Percentiles rank a stretch among this genome's conserved stretches.
phyloP scores from a whole-genome alignment of 2,888 invertebrate species.

The Hydriomena furcata region DNA sequence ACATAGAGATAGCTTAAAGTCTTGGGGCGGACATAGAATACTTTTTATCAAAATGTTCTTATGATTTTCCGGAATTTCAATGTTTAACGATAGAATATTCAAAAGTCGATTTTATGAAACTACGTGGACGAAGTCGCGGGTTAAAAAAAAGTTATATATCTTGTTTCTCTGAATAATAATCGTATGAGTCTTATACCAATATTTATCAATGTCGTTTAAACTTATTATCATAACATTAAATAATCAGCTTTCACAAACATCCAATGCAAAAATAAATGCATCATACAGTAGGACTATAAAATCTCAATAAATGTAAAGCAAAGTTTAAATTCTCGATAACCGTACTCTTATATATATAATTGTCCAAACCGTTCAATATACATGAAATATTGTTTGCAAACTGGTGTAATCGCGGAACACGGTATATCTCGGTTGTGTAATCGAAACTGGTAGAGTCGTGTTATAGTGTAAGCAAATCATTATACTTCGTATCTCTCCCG shows the following conservation, averaged over 20 bases:
- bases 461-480: constrained; percentile 12
- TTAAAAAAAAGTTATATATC: too few relatives aligned
- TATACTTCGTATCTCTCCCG: constrained; percentile 3
- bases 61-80: too few relatives aligned
- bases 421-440: constrained; percentile 30
- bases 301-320: constrained; percentile 1
- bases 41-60: too few relatives aligned
- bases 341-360: constrained; percentile 24
- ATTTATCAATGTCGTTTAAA: too few relatives aligned
- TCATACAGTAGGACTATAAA: background rate
- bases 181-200: too few relatives aligned
- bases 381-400: constrained; percentile 36
- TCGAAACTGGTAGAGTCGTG: constrained; percentile 19
- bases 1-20: too few relatives aligned
- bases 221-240: background rate
- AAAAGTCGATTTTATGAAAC: too few relatives aligned
- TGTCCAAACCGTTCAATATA: constrained; percentile 26
- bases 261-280: background rate
- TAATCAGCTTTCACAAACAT: constrained; percentile 5
- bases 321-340: constrained; percentile 17
- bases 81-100: too few relatives aligned
- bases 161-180: too few relatives aligned
- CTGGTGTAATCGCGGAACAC: constrained; percentile 34
- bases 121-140: too few relatives aligned
- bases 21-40: too few relatives aligned